Conservation (phyloP, 2,797 vertebrate genomes). For the Sebastolobus altivelis region DNA sequence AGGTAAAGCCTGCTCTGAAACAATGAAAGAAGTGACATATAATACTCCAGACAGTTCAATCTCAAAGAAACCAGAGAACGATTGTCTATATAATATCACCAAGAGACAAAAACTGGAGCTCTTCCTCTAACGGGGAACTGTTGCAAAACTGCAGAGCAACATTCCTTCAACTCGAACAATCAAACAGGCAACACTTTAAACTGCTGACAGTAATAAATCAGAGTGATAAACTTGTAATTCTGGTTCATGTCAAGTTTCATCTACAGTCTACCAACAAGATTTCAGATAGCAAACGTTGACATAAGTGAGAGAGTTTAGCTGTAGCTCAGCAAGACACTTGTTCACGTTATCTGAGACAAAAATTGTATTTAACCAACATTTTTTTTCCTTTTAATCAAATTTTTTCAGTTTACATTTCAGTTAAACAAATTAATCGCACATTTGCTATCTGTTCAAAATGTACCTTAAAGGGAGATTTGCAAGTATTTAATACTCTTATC, state of each 20-base stretch:
- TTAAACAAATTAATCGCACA: not conserved
- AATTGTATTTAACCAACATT: not conserved
- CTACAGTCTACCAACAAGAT: not conserved
- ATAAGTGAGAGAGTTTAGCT: constrained; percentile 1
- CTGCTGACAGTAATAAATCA: constrained; percentile 34
- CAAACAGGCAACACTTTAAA: constrained; percentile 13
- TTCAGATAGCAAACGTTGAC: constrained; percentile 6
- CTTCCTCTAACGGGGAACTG: constrained; percentile 4
- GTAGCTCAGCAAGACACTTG: not conserved
- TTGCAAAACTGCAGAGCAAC: not conserved
- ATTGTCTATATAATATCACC: constrained; percentile 15
- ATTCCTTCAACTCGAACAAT: constrained; percentile 1
- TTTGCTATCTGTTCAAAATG: too few species aligned
- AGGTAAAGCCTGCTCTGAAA: constrained; percentile 7
- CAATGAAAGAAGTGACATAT: constrained; percentile 9
- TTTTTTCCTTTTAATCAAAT: not conserved
- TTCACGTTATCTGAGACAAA: not conserved
- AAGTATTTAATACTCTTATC: too few species aligned
- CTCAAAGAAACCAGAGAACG: constrained; percentile 23
- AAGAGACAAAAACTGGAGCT: constrained; percentile 22
- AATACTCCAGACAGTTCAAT: constrained; percentile 27
- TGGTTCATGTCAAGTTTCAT: constrained; percentile 14
- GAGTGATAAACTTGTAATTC: not conserved
- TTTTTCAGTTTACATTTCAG: not conserved
- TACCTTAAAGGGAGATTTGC: too few species aligned